Evolutionary conservation across 2,797 vertebrate genomes (phyloP).

Genomic region (Enteromius trimaculatus): DNA sequence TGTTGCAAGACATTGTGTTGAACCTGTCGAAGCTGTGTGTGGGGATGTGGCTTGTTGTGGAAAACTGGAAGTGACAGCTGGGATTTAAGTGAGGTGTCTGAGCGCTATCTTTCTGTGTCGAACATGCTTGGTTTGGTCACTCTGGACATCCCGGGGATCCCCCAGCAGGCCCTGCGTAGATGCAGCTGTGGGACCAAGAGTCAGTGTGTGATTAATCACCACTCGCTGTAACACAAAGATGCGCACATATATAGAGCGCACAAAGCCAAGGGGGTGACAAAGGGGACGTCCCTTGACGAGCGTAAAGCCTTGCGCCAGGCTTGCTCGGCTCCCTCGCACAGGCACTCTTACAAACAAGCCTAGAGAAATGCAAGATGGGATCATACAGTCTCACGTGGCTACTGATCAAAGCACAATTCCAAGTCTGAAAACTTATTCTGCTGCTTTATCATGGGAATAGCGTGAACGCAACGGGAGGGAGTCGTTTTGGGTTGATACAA

Average conservation of each 20-base stretch:
- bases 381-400: constrained; percentile 11
- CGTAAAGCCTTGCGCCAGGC: neutral
- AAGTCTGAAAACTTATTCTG: constrained; percentile 7
- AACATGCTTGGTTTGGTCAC: constrained; percentile 66
- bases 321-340: neutral
- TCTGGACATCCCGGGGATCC: constrained; percentile 72
- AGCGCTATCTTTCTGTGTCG: constrained; percentile 66
- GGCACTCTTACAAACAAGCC: constrained; percentile 35
- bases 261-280: constrained; percentile 23
- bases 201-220: constrained; percentile 78
- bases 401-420: constrained; percentile 29
- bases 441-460: neutral
- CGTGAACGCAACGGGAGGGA: neutral
- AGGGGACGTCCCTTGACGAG: constrained; percentile 28
- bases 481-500: neutral
- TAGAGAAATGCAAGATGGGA: neutral
- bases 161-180: constrained; percentile 68
- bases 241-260: constrained; percentile 15
- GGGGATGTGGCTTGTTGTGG: constrained; percentile 59
- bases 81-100: constrained; percentile 70
- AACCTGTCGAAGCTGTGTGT: constrained; percentile 54
- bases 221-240: constrained; percentile 14
- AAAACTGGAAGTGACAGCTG: constrained; percentile 50
- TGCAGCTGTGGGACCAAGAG: constrained; percentile 71
- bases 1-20: neutral